Conservation (phyloP, 2,113 vertebrate species). For the Megalops atlanticus region DNA sequence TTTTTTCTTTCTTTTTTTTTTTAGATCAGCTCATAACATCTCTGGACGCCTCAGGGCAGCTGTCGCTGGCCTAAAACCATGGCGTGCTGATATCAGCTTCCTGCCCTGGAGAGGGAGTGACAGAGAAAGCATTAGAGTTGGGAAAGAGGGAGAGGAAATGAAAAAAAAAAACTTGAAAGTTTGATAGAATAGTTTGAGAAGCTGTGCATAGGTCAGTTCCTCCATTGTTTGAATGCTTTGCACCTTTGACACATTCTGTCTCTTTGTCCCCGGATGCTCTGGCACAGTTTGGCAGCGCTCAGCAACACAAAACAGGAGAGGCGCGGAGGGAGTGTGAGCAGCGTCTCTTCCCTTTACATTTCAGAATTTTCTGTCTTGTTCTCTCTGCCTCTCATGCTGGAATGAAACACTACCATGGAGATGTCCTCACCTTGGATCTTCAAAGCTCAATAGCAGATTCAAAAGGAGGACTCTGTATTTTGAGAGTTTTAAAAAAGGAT, state of each 20-base stretch:
- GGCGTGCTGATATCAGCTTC: background rate
- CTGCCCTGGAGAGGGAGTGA: background rate
- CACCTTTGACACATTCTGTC: conserved; percentile 6
- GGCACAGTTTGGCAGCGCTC: too few relatives aligned
- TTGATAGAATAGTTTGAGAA: background rate
- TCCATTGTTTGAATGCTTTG: background rate
- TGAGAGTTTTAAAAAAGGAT: too few relatives aligned
- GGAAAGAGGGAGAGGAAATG: background rate
- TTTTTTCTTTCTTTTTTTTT: background rate
- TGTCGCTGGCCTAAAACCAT: background rate
- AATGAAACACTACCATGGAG: too few relatives aligned
- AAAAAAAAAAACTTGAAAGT: background rate
- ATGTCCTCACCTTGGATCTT: too few relatives aligned
- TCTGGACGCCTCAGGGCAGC: conserved; percentile 17
- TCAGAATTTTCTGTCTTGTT: too few relatives aligned
- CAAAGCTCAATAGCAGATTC: too few relatives aligned
- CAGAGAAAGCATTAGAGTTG: background rate
- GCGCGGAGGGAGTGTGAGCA: background rate
- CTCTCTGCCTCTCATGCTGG: background rate
- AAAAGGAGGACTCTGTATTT: too few relatives aligned
- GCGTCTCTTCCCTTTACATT: too few relatives aligned
- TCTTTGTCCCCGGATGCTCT: too few relatives aligned
- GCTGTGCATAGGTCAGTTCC: background rate
- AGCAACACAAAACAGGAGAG: too few relatives aligned
- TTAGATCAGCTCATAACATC: background rate